Evolutionary conservation across 2,888 invertebrate species (phyloP).

Genomic region (Frankliniella intonsa): DNA sequence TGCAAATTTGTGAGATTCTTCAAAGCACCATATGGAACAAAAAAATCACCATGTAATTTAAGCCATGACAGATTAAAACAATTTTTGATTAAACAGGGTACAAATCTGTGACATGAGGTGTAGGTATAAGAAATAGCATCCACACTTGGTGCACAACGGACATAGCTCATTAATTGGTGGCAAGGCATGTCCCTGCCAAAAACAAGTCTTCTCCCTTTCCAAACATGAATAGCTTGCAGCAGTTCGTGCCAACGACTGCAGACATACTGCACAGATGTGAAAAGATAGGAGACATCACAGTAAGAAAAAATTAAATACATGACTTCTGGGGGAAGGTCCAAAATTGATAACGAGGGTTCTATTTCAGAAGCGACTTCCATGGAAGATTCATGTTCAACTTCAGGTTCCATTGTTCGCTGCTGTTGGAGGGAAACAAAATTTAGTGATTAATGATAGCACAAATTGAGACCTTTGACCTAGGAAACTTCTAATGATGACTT

Average conservation of each 20-base stretch:
- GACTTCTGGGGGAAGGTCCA: slow-evolving; percentile 12
- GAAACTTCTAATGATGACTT: not conserved
- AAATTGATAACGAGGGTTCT: not conserved
- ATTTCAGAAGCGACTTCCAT: not conserved
- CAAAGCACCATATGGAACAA: not conserved
- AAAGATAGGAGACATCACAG: not conserved
- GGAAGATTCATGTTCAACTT: not conserved
- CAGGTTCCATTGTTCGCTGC: not conserved
- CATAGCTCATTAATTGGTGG: not conserved
- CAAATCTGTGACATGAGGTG: slow-evolving; percentile 3
- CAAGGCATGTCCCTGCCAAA: slow-evolving; percentile 2
- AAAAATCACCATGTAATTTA: slow-evolving; percentile 11
- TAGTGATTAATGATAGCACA: not conserved
- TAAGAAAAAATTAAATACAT: not conserved
- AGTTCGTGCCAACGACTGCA: not conserved
- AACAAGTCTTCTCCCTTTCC: not conserved
- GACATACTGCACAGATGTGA: not conserved
- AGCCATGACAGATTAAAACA: slow-evolving; percentile 10
- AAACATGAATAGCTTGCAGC: not conserved
- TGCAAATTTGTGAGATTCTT: slow-evolving; percentile 3
- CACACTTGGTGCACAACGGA: slow-evolving; percentile 12
- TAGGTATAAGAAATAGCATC: slow-evolving; percentile 4
- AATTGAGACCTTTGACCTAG: not conserved
- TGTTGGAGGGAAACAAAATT: not conserved
- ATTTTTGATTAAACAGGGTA: not conserved